Percentiles rank a stretch among this genome's conserved stretches.
Conservation (phyloP, 2,888 invertebrate species). For the Mesoligia furuncula region DNA sequence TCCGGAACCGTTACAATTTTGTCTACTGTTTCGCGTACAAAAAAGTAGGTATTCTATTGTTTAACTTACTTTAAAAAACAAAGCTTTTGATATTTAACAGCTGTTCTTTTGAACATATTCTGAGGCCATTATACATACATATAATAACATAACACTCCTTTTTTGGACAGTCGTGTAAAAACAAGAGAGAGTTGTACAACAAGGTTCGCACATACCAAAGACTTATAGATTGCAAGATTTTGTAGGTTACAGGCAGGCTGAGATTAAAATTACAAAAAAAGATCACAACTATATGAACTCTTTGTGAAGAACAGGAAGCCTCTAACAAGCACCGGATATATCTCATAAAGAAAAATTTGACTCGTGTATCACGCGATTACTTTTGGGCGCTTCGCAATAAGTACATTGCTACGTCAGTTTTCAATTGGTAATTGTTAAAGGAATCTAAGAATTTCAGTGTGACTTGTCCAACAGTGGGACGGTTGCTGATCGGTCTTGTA, state of each 20-base stretch:
- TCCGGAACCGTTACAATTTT: background rate
- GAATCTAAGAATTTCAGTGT: background rate
- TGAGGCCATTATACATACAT: background rate
- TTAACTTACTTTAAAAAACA: slow-evolving; percentile 8
- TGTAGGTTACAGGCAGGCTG: background rate
- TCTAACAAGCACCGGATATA: slow-evolving; percentile 34
- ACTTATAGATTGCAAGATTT: background rate
- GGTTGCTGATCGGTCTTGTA: background rate
- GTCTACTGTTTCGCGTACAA: background rate
- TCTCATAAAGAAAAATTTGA: slow-evolving; percentile 35
- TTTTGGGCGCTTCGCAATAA: background rate
- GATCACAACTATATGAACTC: background rate
- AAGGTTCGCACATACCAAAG: background rate
- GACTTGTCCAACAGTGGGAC: background rate
- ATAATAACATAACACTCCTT: background rate
- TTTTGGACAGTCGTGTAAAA: too few relatives aligned
- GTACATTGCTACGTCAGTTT: background rate
- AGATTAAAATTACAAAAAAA: background rate
- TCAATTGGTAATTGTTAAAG: background rate
- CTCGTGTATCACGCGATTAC: slow-evolving; percentile 18
- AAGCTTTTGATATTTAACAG: background rate
- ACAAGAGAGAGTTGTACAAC: background rate
- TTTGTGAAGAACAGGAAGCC: slow-evolving; percentile 34
- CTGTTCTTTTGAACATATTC: too few relatives aligned
- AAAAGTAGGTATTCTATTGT: background rate